These are phyloP conservation scores for Ophonus ardosiacus DNA, from an alignment of 2,888 invertebrate species.

Conservation along the genomic window DNA sequence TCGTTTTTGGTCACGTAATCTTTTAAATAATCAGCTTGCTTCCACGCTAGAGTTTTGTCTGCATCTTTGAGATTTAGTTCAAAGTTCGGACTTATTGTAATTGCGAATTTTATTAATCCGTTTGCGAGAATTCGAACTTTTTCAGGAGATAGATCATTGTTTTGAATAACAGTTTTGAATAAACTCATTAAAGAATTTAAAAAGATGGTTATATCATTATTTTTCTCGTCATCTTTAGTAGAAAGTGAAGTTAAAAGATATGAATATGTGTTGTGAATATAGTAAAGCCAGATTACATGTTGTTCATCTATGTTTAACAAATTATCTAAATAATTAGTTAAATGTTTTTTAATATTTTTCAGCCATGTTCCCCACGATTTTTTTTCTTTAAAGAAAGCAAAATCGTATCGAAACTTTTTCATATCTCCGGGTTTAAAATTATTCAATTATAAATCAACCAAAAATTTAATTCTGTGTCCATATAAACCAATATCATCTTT, in stretches of 20 bases:
- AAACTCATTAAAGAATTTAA: background rate
- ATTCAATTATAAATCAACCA: background rate
- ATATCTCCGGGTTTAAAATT: conserved; percentile 14
- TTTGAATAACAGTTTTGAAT: conserved; percentile 11
- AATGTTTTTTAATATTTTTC: background rate
- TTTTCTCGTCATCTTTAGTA: background rate
- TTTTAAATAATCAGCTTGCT: conserved; percentile 7
- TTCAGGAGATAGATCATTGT: background rate
- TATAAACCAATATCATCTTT: background rate
- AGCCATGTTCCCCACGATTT: background rate
- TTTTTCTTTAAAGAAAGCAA: background rate
- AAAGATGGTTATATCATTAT: background rate
- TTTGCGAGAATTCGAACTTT: conserved; percentile 12
- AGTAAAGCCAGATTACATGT: conserved; percentile 18
- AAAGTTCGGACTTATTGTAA: conserved; percentile 5
- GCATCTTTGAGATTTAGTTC: background rate
- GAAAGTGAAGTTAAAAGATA: background rate
- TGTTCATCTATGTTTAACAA: background rate
- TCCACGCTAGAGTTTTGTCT: background rate
- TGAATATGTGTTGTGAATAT: background rate
- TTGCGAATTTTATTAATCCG: conserved; percentile 10
- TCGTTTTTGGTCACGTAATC: background rate
- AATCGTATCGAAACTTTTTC: background rate
- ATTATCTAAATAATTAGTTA: background rate
- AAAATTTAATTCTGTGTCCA: background rate